Evolutionary conservation across 2,888 invertebrate species (phyloP).

Genomic region (Drosophila hamatofila): DNA sequence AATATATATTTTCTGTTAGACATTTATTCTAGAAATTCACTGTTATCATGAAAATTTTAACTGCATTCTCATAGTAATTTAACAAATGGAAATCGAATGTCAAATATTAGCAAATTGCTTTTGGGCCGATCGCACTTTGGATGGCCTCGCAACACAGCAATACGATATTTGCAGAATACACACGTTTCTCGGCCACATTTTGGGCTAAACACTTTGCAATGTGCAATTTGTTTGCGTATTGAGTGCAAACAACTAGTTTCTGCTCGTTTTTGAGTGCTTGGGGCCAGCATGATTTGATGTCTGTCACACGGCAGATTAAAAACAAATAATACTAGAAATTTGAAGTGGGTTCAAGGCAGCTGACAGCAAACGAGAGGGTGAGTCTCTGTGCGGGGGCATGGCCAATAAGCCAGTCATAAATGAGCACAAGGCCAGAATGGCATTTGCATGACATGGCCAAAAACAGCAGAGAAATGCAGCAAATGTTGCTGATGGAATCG

Average conservation of each 20-base stretch:
- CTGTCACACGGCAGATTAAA: conserved; percentile 66
- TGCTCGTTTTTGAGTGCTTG: conserved; percentile 7
- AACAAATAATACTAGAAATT: conserved; percentile 61
- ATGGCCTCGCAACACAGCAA: background rate
- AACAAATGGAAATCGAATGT: background rate
- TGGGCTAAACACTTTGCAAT: conserved; percentile 14
- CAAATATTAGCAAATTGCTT: conserved; percentile 3
- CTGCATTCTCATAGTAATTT: background rate
- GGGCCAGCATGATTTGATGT: conserved; percentile 32
- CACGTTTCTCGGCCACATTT: conserved; percentile 10
- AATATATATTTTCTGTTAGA: background rate
- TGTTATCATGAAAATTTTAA: background rate
- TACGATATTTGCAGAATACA: background rate
- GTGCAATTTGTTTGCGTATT: conserved; percentile 23
- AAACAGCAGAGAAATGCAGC: conserved; percentile 39
- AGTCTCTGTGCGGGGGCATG: background rate
- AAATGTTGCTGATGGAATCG: conserved; percentile 24
- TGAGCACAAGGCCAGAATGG: conserved; percentile 58
- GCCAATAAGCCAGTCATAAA: conserved; percentile 51
- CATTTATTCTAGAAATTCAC: background rate
- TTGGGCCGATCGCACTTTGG: background rate
- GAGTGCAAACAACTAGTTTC: conserved; percentile 16
- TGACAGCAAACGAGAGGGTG: conserved; percentile 3
- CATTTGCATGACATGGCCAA: conserved; percentile 55
- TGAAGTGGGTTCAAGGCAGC: conserved; percentile 49